Evolutionary conservation across 2,888 invertebrate species (phyloP), one percentile per base, ranked within the genome.

Genomic region (Molorchus minor): DNA sequence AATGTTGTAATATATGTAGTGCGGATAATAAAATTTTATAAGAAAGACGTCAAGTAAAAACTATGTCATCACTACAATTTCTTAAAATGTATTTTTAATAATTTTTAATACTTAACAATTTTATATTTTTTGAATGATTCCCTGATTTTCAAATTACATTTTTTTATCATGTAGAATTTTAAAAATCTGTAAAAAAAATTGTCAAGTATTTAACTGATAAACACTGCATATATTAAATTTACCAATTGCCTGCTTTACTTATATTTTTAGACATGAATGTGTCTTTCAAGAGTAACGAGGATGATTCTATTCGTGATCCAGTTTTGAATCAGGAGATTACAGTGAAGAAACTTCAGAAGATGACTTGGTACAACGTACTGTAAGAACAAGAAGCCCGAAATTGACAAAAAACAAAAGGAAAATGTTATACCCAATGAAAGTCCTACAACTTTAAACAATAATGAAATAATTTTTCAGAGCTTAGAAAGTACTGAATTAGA

Each of bases 301-400:
- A 10, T 33, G 33, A 40, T 19, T 17, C 8, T 17, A 40, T 40
- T 40, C 40, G 7, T 40, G 40, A 40, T 17, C 40, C 40, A 40
- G 19, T 40, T 40, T 19, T 40, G 7, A 40, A 40, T 40, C 17
- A 40, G 38, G 19, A 40, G 40, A 16, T 5, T 10, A 19, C n/a
- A 40, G 40, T 40, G 40, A 17, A 3, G 40, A 40, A 40, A 40
- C 40, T 19, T 40, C 40, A 15, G 40, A 40, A 19, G 40, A 40
- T 40, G 40, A 40, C 19, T 40, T 40, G 19, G 40, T 40, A 40
- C 8, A 40, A 17, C 10, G n/a, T 40, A 17, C 8, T 19, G 19
- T 10, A 17, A 17, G 19, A 40, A 8, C 17, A 40, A 40, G 19
- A 40, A 40, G 3, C n/a, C 19, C 17, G 19, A 8, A 40, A 7